Conservation (phyloP, 1,140 invertebrate species). For the Listronotus oregonensis region DNA sequence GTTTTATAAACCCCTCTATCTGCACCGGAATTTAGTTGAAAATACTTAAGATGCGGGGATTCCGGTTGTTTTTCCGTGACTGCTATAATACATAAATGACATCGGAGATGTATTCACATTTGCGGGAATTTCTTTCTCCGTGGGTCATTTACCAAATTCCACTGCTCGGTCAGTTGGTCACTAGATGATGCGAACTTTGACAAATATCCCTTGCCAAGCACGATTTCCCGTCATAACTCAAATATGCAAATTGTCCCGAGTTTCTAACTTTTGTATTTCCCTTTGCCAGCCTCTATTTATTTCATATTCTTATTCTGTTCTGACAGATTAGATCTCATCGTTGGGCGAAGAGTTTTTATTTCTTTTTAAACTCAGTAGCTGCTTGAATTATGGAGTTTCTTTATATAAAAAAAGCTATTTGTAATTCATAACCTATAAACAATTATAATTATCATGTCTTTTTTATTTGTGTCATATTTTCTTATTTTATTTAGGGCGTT, state of each 20-base stretch:
- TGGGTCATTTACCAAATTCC: slow-evolving; percentile 46
- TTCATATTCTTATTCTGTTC: too few species aligned
- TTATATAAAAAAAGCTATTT: too few species aligned
- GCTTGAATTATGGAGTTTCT: too few species aligned
- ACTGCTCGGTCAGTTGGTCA: slow-evolving; percentile 53
- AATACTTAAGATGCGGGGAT: slow-evolving; percentile 39
- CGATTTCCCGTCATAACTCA: slow-evolving; percentile 39
- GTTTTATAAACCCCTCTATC: slow-evolving; percentile 47
- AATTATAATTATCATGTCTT: too few species aligned
- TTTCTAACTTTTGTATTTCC: too few species aligned
- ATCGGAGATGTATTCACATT: slow-evolving; percentile 53
- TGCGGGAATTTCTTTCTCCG: slow-evolving; percentile 51
- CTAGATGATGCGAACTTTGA: slow-evolving; percentile 51
- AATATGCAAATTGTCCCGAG: slow-evolving; percentile 41
- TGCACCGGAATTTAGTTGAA: slow-evolving; percentile 36
- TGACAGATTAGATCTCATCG: too few species aligned
- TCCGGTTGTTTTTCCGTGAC: slow-evolving; percentile 43
- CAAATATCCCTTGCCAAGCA: slow-evolving; percentile 43
- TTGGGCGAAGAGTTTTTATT: too few species aligned
- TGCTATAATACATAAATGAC: slow-evolving; percentile 52
- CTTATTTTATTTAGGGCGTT: too few species aligned
- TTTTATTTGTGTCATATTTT: too few species aligned
- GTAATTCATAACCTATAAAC: too few species aligned
- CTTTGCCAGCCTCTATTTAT: too few species aligned
- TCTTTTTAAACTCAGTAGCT: too few species aligned